phyloP scores from a whole-genome alignment of 2,797 vertebrate species.

The Threskiornis aethiopicus region DNA sequence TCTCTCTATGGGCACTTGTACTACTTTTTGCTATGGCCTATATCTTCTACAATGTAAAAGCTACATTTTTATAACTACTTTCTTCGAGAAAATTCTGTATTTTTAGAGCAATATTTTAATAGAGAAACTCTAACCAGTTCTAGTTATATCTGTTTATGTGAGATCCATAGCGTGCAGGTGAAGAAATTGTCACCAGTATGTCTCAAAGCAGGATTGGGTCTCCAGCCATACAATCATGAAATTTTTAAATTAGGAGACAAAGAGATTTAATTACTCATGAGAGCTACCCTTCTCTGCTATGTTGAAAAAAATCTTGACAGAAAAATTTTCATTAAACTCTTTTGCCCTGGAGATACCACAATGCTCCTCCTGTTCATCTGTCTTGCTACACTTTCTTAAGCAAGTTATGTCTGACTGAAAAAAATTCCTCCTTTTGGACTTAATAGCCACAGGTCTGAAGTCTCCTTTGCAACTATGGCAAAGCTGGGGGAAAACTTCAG shows the following conservation, averaged over 20 bases:
- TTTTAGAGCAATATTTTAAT: not conserved
- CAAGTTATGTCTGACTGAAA: not conserved
- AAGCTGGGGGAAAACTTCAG: not conserved
- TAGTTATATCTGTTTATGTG: not conserved
- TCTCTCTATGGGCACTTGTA: not conserved
- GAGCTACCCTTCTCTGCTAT: not conserved
- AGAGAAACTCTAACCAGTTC: not conserved
- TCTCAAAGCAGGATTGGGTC: not conserved
- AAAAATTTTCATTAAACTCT: not conserved
- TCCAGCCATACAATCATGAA: not conserved
- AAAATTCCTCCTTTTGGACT: not conserved
- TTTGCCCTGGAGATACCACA: not conserved
- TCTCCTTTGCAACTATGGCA: not conserved
- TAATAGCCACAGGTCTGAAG: not conserved
- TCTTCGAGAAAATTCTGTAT: not conserved
- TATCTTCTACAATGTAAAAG: not conserved
- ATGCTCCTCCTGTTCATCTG: not conserved
- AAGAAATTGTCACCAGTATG: not conserved
- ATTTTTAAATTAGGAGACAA: not conserved
- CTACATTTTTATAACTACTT: not conserved
- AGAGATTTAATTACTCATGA: not conserved
- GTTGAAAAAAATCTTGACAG: not conserved
- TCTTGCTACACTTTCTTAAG: not conserved
- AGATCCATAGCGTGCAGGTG: not conserved
- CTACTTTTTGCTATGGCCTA: not conserved